Conservation (phyloP, 2,797 vertebrate species). For the Orientallactaga sibirica region DNA sequence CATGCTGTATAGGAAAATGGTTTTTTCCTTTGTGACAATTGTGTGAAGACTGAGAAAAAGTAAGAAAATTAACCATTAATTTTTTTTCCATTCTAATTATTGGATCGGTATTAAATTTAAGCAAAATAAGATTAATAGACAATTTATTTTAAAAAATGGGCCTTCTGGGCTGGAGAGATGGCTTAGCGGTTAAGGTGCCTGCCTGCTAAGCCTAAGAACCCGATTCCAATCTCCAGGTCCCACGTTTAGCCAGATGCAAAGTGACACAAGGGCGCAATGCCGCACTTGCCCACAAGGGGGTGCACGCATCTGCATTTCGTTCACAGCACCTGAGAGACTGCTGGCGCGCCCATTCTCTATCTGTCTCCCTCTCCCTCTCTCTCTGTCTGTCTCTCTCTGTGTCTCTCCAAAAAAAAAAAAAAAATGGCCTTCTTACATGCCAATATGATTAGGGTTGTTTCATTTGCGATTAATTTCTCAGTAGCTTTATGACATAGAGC, state of each 20-base stretch:
- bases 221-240: too few species aligned
- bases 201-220: too few species aligned
- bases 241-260: too few species aligned
- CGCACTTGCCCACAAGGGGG: too few species aligned
- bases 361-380: too few species aligned
- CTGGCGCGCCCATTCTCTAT: too few species aligned
- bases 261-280: too few species aligned
- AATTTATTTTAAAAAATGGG: neutral
- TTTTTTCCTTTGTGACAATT: conserved; percentile 40
- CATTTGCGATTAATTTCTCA: conserved; percentile 55
- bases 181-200: too few species aligned
- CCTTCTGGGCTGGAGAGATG: neutral
- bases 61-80: conserved; percentile 7
- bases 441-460: neutral
- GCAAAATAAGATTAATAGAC: neutral
- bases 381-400: too few species aligned
- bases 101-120: neutral
- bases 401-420: too few species aligned
- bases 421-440: neutral
- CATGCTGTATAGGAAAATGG: conserved; percentile 48
- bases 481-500: neutral
- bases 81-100: neutral
- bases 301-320: too few species aligned
- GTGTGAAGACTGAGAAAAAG: conserved; percentile 8
- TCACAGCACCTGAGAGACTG: too few species aligned